phyloP scores from a whole-genome alignment of 2,888 invertebrate genomes.

The Agapostemon virescens region DNA sequence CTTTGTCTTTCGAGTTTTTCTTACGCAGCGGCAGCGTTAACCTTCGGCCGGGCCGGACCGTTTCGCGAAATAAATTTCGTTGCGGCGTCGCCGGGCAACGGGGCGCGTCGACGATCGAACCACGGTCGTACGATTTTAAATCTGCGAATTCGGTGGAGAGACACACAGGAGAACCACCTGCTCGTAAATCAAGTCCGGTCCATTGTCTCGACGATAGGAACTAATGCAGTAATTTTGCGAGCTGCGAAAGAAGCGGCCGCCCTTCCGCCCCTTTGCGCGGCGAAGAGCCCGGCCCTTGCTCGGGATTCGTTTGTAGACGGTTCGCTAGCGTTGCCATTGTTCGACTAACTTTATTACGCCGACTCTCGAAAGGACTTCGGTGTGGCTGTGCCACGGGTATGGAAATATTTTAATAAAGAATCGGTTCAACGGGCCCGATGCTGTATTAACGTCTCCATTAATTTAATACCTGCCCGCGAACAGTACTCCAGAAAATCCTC shows the following conservation, averaged over 20 bases:
- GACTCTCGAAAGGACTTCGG: conserved; percentile 1
- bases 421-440: neutral
- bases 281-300: neutral
- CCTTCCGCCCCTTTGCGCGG: neutral
- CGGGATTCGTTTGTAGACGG: conserved; percentile 9
- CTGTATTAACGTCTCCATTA: conserved; percentile 6
- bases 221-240: conserved; percentile 16
- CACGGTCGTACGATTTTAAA: neutral
- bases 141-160: neutral
- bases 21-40: neutral
- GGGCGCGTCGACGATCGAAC: conserved; percentile 2
- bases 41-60: neutral
- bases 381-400: neutral
- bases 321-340: conserved; percentile 5
- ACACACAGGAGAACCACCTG: neutral
- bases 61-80: neutral
- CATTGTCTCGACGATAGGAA: conserved; percentile 29
- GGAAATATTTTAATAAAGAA: conserved; percentile 13
- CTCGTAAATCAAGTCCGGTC: neutral
- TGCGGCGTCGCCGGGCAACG: neutral
- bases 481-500: neutral
- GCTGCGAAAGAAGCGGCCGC: conserved; percentile 7
- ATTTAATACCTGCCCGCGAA: neutral
- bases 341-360: conserved; percentile 16
- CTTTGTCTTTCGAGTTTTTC: neutral